Evolutionary conservation across 2,113 vertebrate species (phyloP), one percentile per base, ranked within the genome.

Genomic region (Pelusios castaneus): DNA sequence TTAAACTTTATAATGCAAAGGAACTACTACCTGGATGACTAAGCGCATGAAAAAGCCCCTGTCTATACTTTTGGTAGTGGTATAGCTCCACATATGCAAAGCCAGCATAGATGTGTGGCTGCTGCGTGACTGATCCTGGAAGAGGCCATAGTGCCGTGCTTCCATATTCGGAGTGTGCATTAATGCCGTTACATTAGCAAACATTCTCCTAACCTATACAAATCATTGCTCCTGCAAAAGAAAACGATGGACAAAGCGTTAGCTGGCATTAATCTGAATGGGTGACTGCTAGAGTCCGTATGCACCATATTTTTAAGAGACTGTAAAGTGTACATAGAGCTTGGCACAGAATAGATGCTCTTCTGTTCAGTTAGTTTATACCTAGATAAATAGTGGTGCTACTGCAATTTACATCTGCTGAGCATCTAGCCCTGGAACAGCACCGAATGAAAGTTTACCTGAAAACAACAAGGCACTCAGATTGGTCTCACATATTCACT

Each of bases 311-410:
- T 84, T 0, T 73, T 4, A 84, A 82, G 21, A 86, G 55, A 34
- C 89, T 88, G 29, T 43, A 17, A 70, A 22, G 38, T 38, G n/a
- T 10, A 22, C 19, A 34, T 19, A 38, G n/a, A 38, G 31, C 5
- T n/a, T 22, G n/a, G n/a, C 58, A 52, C 25, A n/a, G n/a, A n/a
- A n/a, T n/a, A 1, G 0, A 43, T 1, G 0, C 3, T 67, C 12
- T 80, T 80, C 27, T 91, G 67, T 41, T 8, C 38, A 41, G n/a
- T 75, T 63, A 19, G 9, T 73, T 91, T 83, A 73, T 34, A 49
- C 8, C 82, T 7, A 83, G 25, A 76, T 45, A 43, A 43, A 45
- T 41, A 45, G 82, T 81, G 80, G 63, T 91, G 16, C 52, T 79
- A 49, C 60, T 84, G 88, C 31, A 22, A 21, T 70, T 89, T 91